Base-by-base conservation (phyloP, 2,797 vertebrate species). In the Sebastes ruberrimus region DNA sequence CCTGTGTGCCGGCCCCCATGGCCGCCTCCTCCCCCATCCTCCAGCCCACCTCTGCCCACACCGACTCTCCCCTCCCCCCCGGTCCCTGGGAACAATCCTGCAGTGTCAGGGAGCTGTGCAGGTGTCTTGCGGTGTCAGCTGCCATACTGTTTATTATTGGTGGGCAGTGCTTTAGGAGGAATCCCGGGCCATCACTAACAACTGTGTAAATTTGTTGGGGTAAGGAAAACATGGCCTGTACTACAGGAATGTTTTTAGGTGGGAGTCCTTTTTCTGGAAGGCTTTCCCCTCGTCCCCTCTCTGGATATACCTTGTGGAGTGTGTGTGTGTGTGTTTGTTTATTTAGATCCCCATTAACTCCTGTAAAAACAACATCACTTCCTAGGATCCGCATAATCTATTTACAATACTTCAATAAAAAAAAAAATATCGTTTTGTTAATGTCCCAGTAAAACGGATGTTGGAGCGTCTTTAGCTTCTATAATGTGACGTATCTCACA, bases 51-150 rank as follows among this genome's bases (percentile, higher is more conserved):
- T 75, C 62, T 38, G 28, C 82, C 82, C 80, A 60, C 63, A 65
- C 60, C 71, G n/a, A n/a, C 42, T 13, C 35, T 5, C 56, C 63
- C 57, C 52, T 38, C 35, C 35, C 35, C 80, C 52, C 80, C 69
- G 14, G 69, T 32, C 85, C 88, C 88, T 87, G 91, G 20, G 92
- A 97, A 98, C 96, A 97, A 95, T 96, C 95, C 91, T 71, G 68
- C 95, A 94, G 95, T 96, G 97, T 97, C 95, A 87, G 88, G 92
- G 73, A 89, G 86, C 88, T 79, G 88, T 94, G 96, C 97, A 97
- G 97, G 97, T 98, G 97, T 95, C 95, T 93, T n/a, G 81, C 88
- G 94, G 93, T 94, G 96, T 96, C 95, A 95, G 96, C 96, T 93
- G 96, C 95, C 88, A 83, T 70, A 91, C 94, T 97, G 95, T 97